Evolutionary conservation across 2,888 invertebrate species (phyloP).

Genomic region (Rhimphoctona megacephalus): DNA sequence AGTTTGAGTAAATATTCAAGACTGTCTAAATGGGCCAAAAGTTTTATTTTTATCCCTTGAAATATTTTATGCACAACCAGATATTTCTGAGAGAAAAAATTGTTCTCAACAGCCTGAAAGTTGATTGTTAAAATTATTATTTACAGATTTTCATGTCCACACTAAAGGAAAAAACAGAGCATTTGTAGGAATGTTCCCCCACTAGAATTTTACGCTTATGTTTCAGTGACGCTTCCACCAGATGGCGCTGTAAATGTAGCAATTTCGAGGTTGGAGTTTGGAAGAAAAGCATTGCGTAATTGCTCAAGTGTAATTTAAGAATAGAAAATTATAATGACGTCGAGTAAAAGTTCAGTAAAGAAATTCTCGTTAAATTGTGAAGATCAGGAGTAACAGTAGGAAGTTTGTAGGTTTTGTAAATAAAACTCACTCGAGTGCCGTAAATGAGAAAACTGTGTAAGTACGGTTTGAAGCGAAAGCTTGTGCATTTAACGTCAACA

Average conservation of each 20-base stretch:
- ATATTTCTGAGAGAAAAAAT: neutral
- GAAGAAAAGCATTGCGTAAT: neutral
- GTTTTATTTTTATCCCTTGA: neutral
- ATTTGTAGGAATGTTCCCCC: neutral
- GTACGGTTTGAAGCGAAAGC: neutral
- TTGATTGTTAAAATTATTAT: neutral
- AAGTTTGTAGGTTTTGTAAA: constrained; percentile 20
- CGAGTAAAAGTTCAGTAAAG: neutral
- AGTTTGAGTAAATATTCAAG: neutral
- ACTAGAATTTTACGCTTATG: neutral
- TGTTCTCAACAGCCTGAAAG: neutral
- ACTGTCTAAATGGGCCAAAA: neutral
- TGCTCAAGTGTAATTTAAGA: neutral
- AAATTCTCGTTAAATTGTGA: constrained; percentile 3
- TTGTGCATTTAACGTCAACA: constrained; percentile 33
- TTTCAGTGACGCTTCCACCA: neutral
- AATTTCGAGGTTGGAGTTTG: neutral
- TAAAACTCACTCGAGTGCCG: constrained; percentile 10
- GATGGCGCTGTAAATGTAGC: neutral
- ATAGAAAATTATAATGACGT: neutral
- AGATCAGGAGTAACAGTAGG: neutral
- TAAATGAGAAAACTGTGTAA: neutral
- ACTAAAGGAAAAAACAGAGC: neutral
- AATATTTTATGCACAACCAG: neutral
- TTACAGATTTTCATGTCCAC: neutral